Evolutionary conservation across 2,113 vertebrate genomes (phyloP), one percentile per base, ranked within the genome.

Genomic region (Muntiacus reevesi): DNA sequence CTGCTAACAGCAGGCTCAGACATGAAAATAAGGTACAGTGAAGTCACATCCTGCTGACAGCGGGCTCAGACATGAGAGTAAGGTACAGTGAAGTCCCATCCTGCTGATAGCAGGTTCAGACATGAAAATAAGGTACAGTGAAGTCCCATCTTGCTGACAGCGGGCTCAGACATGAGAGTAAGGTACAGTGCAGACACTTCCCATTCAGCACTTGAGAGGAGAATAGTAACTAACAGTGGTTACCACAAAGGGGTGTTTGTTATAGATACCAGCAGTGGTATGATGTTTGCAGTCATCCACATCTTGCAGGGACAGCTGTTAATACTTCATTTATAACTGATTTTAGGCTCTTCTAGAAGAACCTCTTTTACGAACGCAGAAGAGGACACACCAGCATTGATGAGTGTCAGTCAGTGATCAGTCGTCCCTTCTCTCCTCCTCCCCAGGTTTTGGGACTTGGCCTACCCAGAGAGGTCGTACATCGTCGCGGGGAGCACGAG

Each of bases 381-480:
- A 59, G 33, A 95, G 88, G 59, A 12, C n/a, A 64, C 54, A 4
- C n/a, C 87, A 0, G 16, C 40, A 15, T 45, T 78, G 36, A 40
- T 19, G 10, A 59, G 45, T n/a, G 14, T 62, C 81, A 87, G n/a
- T 30, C 78, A 86, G 0, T 50, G 40, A 10, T 27, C 36, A 36
- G 67, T 40, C 50, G 4, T 57, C 79, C 30, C 36, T n/a, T 7
- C 0, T 79, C 79, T 91, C 86, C 27, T 83, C 55, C 81, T 87
- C 60, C 33, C 47, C 96, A 99, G 99, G 98, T 99, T 99, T 98
- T 99, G 99, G 99, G 99, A 99, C 98, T 94, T 99, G 96, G 99
- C 99, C 28, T 99, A 99, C 94, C 99, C 99, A 7, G 99, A 99
- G 98, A 99, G 99, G 97, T 99, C 99, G 0, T 99, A 99, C 25